Evolutionary conservation across 2,797 vertebrate species (phyloP), one percentile per base, ranked within the genome.

Genomic region (Sternarchorhynchus goeldii): DNA sequence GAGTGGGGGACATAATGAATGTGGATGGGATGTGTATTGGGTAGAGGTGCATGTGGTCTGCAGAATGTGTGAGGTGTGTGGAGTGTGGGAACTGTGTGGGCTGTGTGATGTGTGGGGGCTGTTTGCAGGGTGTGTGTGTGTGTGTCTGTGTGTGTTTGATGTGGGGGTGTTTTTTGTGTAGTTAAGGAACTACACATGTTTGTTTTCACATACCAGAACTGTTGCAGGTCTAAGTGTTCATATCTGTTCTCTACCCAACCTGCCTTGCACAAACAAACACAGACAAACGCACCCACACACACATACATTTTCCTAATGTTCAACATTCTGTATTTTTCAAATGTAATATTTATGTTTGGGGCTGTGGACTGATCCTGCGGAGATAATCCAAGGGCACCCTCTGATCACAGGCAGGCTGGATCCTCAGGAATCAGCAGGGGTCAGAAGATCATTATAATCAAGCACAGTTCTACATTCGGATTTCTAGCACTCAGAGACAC

Each of bases 361-460:
- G 75, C 73, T 73, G 78, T 21, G 63, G 73, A 58, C 64, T 84
- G 8, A 39, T 73, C 73, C 32, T 64, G 73, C 76, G 66, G 69
- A 74, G 76, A 84, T 80, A 80, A 81, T 81, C 83, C 81, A 4
- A 34, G 67, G 79, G 83, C 81, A 63, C 63, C 73, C 76, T 62
- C 67, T 83, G 79, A 85, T 82, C 83, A 83, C 81, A 85, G 76
- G 70, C 73, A 56, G 65, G 69, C 66, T 77, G 68, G 76, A 83
- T 79, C 66, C 73, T 81, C 81, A 75, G 72, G 79, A 83, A 83
- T 83, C 84, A 83, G 84, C 84, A 75, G 84, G 84, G 78, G 79
- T 83, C 74, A 81, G 84, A 85, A 85, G 81, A 81, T 79, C 79
- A 85, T 83, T 85, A 83, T 83, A 79, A 83, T 83, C 79, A 81